Conservation (phyloP, 2,797 vertebrate genomes). For the Bradypus variegatus region DNA sequence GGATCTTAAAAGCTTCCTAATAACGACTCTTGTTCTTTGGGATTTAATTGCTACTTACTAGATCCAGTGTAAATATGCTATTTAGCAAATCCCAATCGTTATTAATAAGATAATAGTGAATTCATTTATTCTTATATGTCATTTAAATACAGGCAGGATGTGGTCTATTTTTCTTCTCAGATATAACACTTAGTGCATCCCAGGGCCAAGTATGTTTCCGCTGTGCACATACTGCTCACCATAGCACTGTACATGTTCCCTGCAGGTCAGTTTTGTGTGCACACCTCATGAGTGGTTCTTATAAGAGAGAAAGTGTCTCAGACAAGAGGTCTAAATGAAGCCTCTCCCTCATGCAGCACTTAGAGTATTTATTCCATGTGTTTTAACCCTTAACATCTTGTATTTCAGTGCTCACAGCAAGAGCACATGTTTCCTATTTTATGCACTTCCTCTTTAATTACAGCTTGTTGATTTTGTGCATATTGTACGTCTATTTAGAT, state of each 20-base stretch:
- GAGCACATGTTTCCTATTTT: background rate
- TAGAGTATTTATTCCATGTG: no score
- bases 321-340: background rate
- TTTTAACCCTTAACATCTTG: background rate
- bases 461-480: background rate
- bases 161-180: background rate
- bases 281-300: background rate
- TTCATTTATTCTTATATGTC: background rate
- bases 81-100: background rate
- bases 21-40: constrained; percentile 63
- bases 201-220: background rate
- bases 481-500: no score
- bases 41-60: constrained; percentile 58
- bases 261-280: background rate
- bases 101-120: background rate
- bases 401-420: background rate
- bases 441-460: background rate
- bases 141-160: background rate
- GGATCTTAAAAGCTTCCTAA: constrained; percentile 63
- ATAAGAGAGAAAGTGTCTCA: background rate
- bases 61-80: background rate
- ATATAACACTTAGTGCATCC: background rate
- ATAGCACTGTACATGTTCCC: background rate
- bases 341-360: no score
- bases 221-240: background rate